Evolutionary conservation across 2,888 invertebrate species (phyloP).

Genomic region (Tenthredo scrophulariae): DNA sequence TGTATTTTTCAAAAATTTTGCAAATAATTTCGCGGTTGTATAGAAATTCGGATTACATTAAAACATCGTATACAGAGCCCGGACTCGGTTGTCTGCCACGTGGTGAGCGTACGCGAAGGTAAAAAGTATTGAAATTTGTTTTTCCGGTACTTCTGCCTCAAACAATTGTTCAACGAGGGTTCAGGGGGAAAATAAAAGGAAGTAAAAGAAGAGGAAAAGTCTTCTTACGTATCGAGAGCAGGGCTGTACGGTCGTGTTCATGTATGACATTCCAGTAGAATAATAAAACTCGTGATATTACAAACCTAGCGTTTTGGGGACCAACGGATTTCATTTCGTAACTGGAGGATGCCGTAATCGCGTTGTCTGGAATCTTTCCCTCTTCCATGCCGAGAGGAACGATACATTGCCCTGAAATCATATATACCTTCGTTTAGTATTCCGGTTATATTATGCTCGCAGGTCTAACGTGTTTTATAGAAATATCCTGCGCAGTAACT

Average conservation of each 20-base stretch:
- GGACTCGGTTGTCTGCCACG: neutral
- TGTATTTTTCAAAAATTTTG: no score
- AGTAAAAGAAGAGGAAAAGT: neutral
- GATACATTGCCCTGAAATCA: slow-evolving; percentile 83
- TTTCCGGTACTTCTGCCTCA: no score
- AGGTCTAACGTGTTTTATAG: neutral
- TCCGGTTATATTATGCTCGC: neutral
- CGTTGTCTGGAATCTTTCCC: slow-evolving; percentile 90
- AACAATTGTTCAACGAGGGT: no score
- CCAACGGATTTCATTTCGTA: slow-evolving; percentile 93
- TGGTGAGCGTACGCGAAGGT: neutral
- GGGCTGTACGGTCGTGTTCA: neutral
- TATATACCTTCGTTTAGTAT: neutral
- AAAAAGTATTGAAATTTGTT: neutral
- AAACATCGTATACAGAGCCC: no score
- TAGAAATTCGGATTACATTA: no score
- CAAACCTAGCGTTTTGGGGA: slow-evolving; percentile 92
- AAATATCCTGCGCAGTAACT: neutral
- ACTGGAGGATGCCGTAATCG: slow-evolving; percentile 92
- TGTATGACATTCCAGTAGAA: neutral
- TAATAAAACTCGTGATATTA: slow-evolving; percentile 53
- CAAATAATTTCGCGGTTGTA: no score
- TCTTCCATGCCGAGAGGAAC: slow-evolving; percentile 93
- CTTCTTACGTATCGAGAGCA: neutral
- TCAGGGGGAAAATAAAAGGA: no score